These are phyloP conservation scores for Noctuana brunneofusca DNA, from an alignment of 2,888 invertebrate genomes.

Conservation along the genomic window DNA sequence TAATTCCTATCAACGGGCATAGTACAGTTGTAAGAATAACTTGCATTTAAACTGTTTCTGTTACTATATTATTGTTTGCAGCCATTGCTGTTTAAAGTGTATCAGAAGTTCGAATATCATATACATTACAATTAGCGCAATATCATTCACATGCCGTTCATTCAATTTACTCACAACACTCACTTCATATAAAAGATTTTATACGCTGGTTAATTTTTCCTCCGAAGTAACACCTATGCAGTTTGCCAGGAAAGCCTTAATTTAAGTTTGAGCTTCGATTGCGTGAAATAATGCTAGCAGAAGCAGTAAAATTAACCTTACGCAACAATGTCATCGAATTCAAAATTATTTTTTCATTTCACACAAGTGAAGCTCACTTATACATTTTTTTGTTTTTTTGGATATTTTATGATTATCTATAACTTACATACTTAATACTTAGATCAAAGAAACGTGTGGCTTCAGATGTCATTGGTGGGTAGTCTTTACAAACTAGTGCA, in stretches of 20 bases:
- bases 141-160: constrained; percentile 45
- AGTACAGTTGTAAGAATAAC: constrained; percentile 80
- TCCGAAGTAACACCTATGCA: constrained; percentile 60
- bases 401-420: constrained; percentile 71
- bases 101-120: constrained; percentile 45
- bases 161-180: constrained; percentile 53
- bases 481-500: constrained; percentile 67
- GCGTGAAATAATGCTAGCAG: constrained; percentile 60
- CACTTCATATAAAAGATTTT: constrained; percentile 45
- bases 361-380: constrained; percentile 68
- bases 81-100: constrained; percentile 49
- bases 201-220: constrained; percentile 42
- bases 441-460: constrained; percentile 78
- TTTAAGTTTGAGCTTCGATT: constrained; percentile 66
- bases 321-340: constrained; percentile 45
- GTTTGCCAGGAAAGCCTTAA: constrained; percentile 74
- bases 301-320: constrained; percentile 52
- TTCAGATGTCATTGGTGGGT: constrained; percentile 80
- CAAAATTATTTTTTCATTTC: constrained; percentile 52
- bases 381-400: constrained; percentile 60
- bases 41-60: constrained; percentile 60
- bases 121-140: constrained; percentile 46
- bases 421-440: constrained; percentile 81
- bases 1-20: constrained; percentile 79
- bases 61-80: constrained; percentile 53